Evolutionary conservation across 2,888 invertebrate species (phyloP), one percentile per base, ranked within the genome.

Genomic region (Apodemia mormo): DNA sequence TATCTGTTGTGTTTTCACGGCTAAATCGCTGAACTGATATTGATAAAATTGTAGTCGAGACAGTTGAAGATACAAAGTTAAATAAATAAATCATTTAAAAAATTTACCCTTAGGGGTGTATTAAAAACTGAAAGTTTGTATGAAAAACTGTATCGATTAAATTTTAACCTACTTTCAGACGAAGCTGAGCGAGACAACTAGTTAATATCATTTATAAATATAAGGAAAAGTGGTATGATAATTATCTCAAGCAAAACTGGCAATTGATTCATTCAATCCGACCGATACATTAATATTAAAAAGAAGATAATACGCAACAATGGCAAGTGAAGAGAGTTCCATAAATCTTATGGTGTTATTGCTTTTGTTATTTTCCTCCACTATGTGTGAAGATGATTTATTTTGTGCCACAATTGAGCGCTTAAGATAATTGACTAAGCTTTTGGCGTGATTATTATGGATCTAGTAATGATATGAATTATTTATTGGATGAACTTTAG

Each of bases 281-380:
- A 65, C 65, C 65, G 54, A 68, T 68, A 68, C 70, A 72, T 72
- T 68, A 65, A 58, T 30, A 58, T 58, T 33, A 30, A 58, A 58
- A 58, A 58, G 56, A 29, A 56, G 58, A 58, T 58, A 58, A 49
- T 49, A 49, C 14, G 49, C 49, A 68, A 72, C 67, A 69, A 54
- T 68, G 68, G 68, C 70, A 64, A 73, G 71, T 75, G 72, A 70
- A 40, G 67, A 66, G 73, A 86, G 84, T 84, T 85, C 78, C 80
- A 87, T 88, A 87, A 89, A 89, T 89, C 87, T 81, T 67, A 67
- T 76, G 72, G 70, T 76, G 77, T 80, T 84, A 69, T 72, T 71
- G 68, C 70, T 72, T 83, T 80, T 81, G 85, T 85, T 86, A 87
- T 86, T 85, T 87, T 70, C 30, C 67, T 52, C 64, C 40, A 65